Evolutionary conservation across 2,888 invertebrate genomes (phyloP).

Genomic region (Tortricodes alternella): DNA sequence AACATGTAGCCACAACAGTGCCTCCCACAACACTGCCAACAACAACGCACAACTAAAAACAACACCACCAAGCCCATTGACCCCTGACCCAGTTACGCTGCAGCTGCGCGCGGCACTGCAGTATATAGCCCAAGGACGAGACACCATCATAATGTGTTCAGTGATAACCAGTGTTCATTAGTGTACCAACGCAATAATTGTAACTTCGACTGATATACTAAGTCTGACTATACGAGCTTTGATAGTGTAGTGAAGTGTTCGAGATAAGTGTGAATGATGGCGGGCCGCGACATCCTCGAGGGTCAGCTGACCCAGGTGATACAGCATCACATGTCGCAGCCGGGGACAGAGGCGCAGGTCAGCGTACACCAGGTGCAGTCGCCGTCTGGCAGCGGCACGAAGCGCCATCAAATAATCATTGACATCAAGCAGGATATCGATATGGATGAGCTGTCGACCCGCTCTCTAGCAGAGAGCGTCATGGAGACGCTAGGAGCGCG

Average conservation of each 20-base stretch:
- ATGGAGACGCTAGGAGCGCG: conserved; percentile 78
- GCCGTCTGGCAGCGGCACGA: conserved; percentile 65
- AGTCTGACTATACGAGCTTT: conserved; percentile 53
- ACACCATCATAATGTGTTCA: conserved; percentile 55
- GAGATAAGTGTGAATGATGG: conserved; percentile 61
- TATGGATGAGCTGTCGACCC: conserved; percentile 73
- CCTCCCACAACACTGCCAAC: conserved; percentile 60
- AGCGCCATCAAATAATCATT: conserved; percentile 77
- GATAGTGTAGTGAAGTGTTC: conserved; percentile 34
- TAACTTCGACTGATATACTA: conserved; percentile 59
- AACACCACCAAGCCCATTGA: conserved; percentile 54
- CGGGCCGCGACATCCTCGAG: conserved; percentile 64
- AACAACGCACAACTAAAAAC: conserved; percentile 49
- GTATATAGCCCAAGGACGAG: conserved; percentile 42
- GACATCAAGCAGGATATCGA: conserved; percentile 79
- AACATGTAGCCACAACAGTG: conserved; percentile 41
- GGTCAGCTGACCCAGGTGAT: conserved; percentile 73
- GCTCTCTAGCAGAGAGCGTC: conserved; percentile 76
- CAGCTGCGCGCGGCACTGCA: conserved; percentile 69
- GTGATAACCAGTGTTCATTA: conserved; percentile 70
- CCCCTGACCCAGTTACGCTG: conserved; percentile 72
- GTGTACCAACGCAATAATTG: conserved; percentile 50
- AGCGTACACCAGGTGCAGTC: conserved; percentile 75
- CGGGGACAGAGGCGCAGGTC: conserved; percentile 69
- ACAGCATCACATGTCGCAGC: conserved; percentile 70